phyloP scores from a whole-genome alignment of 2,797 vertebrate genomes.

The Sparidentex hasta region DNA sequence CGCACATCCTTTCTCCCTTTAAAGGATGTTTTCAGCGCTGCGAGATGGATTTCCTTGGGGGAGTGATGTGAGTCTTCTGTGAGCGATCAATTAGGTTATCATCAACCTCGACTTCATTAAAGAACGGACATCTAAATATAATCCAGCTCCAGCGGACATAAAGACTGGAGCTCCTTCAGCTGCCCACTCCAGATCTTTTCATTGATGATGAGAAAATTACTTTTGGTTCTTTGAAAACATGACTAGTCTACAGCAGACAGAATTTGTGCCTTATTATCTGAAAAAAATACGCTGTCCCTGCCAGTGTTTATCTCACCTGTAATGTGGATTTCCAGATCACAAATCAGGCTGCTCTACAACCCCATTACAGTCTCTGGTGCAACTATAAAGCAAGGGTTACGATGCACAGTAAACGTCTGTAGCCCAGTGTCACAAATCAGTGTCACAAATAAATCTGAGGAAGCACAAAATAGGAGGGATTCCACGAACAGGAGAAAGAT shows the following conservation, averaged over 20 bases:
- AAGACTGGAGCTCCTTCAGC: not conserved
- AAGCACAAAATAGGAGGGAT: too few relatives aligned
- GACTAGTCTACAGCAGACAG: constrained; percentile 1
- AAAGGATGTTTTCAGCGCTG: not conserved
- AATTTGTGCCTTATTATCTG: not conserved
- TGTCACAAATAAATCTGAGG: too few relatives aligned
- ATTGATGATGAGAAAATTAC: constrained; percentile 11
- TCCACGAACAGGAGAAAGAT: too few relatives aligned
- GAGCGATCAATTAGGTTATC: not conserved
- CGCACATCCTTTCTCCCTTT: not conserved
- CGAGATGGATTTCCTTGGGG: not conserved
- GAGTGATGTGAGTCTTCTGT: constrained; percentile 2
- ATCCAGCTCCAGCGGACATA: too few relatives aligned
- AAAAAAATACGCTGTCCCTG: not conserved
- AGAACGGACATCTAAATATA: not conserved
- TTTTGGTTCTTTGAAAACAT: not conserved
- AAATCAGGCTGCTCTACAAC: too few relatives aligned
- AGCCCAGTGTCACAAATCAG: too few relatives aligned
- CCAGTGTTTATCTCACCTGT: not conserved
- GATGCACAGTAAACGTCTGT: not conserved
- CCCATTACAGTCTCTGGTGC: not conserved
- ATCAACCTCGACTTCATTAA: constrained; percentile 1
- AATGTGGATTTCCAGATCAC: not conserved
- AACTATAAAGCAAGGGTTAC: too few relatives aligned
- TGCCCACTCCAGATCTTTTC: constrained; percentile 7